Evolutionary conservation across 2,113 vertebrate genomes (phyloP).

Genomic region (Apteryx mantelli): DNA sequence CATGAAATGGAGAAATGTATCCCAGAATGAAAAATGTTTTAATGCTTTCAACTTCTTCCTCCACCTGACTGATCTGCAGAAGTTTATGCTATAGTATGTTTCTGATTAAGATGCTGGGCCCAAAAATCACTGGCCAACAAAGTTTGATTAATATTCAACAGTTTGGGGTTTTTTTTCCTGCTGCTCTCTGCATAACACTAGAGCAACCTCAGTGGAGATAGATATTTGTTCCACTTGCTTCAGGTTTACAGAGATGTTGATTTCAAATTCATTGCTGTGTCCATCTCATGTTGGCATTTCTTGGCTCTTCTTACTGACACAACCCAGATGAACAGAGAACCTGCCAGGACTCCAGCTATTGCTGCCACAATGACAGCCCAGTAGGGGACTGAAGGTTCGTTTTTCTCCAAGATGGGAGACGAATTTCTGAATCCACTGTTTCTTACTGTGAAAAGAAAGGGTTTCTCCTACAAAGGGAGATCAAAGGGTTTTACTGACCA

Average conservation of each 20-base stretch:
- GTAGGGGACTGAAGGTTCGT: constrained; percentile 18
- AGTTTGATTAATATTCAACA: background rate
- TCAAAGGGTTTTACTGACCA: background rate
- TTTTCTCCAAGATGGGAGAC: background rate
- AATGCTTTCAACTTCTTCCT: background rate
- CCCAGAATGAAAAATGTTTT: background rate
- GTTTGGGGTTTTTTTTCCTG: background rate
- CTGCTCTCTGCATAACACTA: background rate
- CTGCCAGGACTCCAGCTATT: constrained; percentile 70
- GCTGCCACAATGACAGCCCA: constrained; percentile 82
- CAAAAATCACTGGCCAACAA: background rate
- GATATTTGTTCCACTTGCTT: background rate
- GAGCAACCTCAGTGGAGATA: background rate
- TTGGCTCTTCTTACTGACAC: constrained; percentile 56
- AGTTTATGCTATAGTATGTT: background rate
- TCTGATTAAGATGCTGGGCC: background rate
- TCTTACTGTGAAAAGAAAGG: constrained; percentile 83
- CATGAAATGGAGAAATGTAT: background rate
- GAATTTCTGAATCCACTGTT: constrained; percentile 77
- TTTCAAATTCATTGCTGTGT: background rate
- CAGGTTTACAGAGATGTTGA: background rate
- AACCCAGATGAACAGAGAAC: constrained; percentile 68
- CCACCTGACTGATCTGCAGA: background rate
- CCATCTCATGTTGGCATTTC: background rate
- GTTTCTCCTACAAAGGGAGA: constrained; percentile 80